Evolutionary conservation across 2,888 invertebrate genomes (phyloP).

Genomic region (Brachynemurus nebulosus): DNA sequence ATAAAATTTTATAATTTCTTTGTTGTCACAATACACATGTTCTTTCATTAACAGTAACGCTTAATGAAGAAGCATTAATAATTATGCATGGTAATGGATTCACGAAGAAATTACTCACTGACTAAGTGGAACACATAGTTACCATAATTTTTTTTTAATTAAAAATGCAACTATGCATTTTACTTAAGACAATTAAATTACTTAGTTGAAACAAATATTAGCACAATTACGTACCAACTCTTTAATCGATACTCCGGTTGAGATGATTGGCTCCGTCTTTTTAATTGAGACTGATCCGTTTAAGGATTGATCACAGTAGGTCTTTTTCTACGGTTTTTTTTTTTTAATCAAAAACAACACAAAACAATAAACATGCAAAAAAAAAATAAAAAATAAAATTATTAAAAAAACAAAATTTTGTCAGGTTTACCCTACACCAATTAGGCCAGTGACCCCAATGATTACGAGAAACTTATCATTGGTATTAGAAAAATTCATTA

Average conservation of each 20-base stretch:
- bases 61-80: constrained; percentile 5
- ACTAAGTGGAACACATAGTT: not conserved
- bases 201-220: no score
- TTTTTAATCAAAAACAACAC: constrained; percentile 12
- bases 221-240: constrained; percentile 37
- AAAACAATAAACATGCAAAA: constrained; percentile 15
- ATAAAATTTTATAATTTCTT: no score
- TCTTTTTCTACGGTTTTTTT: constrained; percentile 23
- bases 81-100: constrained; percentile 5
- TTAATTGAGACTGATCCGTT: constrained; percentile 18
- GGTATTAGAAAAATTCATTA: no score
- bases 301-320: constrained; percentile 24
- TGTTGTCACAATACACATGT: not conserved
- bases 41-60: not conserved
- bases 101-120: constrained; percentile 5
- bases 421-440: no score
- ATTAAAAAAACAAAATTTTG: constrained; percentile 8
- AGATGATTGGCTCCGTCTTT: constrained; percentile 25
- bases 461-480: no score
- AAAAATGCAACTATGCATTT: no score
- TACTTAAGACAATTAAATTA: no score
- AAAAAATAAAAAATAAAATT: constrained; percentile 10
- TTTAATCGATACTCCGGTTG: constrained; percentile 35
- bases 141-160: no score
- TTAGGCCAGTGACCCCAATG: no score